Evolutionary conservation across 2,797 vertebrate species (phyloP), one percentile per base, ranked within the genome.

Genomic region (Merluccius polli): DNA sequence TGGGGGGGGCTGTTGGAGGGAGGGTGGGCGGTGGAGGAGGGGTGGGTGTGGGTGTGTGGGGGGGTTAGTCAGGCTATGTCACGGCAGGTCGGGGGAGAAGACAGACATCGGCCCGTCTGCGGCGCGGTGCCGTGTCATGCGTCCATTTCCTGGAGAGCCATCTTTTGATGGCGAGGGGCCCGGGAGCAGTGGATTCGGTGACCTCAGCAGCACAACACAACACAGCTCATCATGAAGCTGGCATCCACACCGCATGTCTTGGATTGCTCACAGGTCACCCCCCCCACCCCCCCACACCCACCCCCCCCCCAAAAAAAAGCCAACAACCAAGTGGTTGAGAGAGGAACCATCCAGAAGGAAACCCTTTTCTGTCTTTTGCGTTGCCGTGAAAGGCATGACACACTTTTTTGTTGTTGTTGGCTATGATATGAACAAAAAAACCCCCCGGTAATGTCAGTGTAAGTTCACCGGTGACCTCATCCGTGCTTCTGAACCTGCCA

Each of bases 1-100:
- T 29, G 87, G 81, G 87, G 85, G 78, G 91, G 30, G 82, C 24
- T 87, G 87, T 38, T 67, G 33, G 63, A n/a, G 38, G 84, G 83
- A 35, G 24, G 48, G 48, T n/a, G 48, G 48, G 48, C 5, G 48
- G 21, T 59, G 21, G 21, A 59, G 48, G 48, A 59, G 21, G 48
- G 0, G 21, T 1, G 8, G 48, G 48, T 6, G 48, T 59, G 48
- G 21, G 18, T 59, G 48, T 7, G n/a, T n/a, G n/a, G 48, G 21
- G 21, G 18, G 48, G 21, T 87, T 84, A 91, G 87, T 86, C 86
- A 89, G 92, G 90, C 88, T 91, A 87, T 91, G 90, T 92, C 89
- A 91, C 83, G 89, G 92, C 92, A 93, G 92, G 90, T 90, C 75
- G n/a, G 38, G 15, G 12, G 82, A 85, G 78, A 71, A 91, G 87